These are phyloP conservation scores for Parotocinclus haroldoi DNA, from an alignment of 2,797 vertebrate genomes.

Conservation along the genomic window DNA sequence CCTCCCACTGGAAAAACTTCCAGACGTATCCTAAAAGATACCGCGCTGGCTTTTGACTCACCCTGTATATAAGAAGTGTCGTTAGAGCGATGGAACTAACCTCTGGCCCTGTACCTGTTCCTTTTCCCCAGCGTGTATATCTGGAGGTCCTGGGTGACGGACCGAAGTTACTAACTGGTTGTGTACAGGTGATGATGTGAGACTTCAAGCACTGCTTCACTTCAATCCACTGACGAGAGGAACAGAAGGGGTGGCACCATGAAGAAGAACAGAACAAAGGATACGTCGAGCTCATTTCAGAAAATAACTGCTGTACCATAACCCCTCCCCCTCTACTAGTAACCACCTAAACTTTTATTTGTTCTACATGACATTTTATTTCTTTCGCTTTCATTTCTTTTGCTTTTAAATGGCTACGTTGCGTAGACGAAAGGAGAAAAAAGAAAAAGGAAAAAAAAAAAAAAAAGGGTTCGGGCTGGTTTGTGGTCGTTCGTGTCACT, in stretches of 20 bases:
- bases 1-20: too few species aligned
- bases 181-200: constrained; percentile 88
- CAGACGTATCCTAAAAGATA: too few species aligned
- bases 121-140: constrained; percentile 80
- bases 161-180: constrained; percentile 92
- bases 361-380: constrained; percentile 63
- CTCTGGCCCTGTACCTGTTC: constrained; percentile 33
- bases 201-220: constrained; percentile 86
- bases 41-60: too few species aligned
- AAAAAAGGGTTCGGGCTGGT: constrained; percentile 32
- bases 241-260: constrained; percentile 76
- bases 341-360: constrained; percentile 81
- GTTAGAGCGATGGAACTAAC: too few species aligned
- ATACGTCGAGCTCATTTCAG: constrained; percentile 88
- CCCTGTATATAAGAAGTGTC: too few species aligned
- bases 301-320: constrained; percentile 90
- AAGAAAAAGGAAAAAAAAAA: too few species aligned
- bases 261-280: constrained; percentile 72
- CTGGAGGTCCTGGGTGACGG: constrained; percentile 91
- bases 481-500: constrained; percentile 51
- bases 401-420: constrained; percentile 46
- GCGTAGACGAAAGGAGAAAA: constrained; percentile 5
- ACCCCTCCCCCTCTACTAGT: constrained; percentile 77
- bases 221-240: constrained; percentile 66
- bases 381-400: constrained; percentile 61